Percentiles rank a stretch among this genome's conserved stretches.
phyloP scores from a whole-genome alignment of 2,888 invertebrate genomes.

The Blastobasis lacticolella region DNA sequence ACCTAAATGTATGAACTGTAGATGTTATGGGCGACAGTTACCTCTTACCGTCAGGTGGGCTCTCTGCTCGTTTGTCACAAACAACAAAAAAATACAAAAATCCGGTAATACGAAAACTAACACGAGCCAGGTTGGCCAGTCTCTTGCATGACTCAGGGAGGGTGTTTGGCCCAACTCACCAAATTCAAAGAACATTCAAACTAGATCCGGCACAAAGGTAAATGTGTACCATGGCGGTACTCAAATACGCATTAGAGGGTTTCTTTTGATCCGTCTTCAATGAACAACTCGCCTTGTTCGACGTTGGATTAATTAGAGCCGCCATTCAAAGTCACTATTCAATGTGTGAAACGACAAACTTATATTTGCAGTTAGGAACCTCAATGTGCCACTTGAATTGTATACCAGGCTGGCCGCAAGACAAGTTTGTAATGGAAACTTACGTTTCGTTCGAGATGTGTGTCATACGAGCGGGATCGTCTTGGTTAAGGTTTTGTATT shows the following conservation, averaged over 20 bases:
- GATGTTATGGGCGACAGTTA: too few species aligned
- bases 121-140: too few species aligned
- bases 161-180: neutral
- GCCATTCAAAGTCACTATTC: constrained; percentile 53
- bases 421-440: too few species aligned
- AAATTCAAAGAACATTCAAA: constrained; percentile 4
- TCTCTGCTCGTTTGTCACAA: too few species aligned
- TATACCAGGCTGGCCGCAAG: too few species aligned
- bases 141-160: too few species aligned
- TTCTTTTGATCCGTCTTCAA: constrained; percentile 60
- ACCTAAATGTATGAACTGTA: too few species aligned
- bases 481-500: constrained; percentile 9
- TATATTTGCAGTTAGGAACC: constrained; percentile 19
- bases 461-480: constrained; percentile 23
- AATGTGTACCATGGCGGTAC: constrained; percentile 23
- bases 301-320: constrained; percentile 57
- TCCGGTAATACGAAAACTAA: too few species aligned
- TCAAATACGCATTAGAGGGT: constrained; percentile 67
- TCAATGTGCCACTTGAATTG: too few species aligned
- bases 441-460: constrained; percentile 13
- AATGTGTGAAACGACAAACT: constrained; percentile 29
- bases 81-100: too few species aligned
- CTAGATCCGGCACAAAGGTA: constrained; percentile 26
- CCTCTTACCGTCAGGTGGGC: too few species aligned
- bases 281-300: constrained; percentile 40